Base-by-base conservation (phyloP, 2,888 invertebrate genomes). In the Limnephilus rhombicus region DNA sequence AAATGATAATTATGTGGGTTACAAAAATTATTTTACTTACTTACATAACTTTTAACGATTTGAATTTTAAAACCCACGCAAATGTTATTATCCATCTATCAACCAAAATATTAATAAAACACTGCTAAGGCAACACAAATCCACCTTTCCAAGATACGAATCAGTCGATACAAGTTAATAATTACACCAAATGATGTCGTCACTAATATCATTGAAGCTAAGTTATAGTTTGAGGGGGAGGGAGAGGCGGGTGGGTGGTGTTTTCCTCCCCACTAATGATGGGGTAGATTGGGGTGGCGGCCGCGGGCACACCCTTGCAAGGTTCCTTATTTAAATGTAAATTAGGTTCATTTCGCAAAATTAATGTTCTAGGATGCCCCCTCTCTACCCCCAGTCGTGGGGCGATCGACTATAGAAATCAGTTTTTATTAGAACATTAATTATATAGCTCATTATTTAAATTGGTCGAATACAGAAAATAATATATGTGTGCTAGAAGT, bases 291-390 rank as follows among this genome's bases (percentile, higher is more conserved):
- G 93, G 94, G 95, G 94, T 95, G 95, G 95, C 94, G 92, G 95
- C 82, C 90, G 90, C 90, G 92, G 93, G 92, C 93, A 93, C 94
- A 94, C 94, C 94, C 94, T 94, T 94, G 94, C 95, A 94, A 94
- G 95, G 95, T 94, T 97, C 97, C 98, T 98, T 98, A 98, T 98
- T 98, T 98, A 98, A 98, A 98, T 98, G 98, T 97, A 98, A 98
- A 98, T 98, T 98, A 98, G 98, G 97, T 98, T 98, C 98, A 98
- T 98, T 98, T 97, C 97, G 97, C 97, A 97, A 98, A 98, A 98
- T 98, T 98, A 98, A 98, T 98, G 98, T 97, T 97, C 96, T 96
- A 95, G 95, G 96, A 95, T 95, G 95, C 94, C 94, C 94, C 94
- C 94, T 94, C 94, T 94, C 94, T 94, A 93, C 94, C 94, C 94